phyloP scores from a whole-genome alignment of 2,797 vertebrate genomes.

The Poeciliopsis turneri region DNA sequence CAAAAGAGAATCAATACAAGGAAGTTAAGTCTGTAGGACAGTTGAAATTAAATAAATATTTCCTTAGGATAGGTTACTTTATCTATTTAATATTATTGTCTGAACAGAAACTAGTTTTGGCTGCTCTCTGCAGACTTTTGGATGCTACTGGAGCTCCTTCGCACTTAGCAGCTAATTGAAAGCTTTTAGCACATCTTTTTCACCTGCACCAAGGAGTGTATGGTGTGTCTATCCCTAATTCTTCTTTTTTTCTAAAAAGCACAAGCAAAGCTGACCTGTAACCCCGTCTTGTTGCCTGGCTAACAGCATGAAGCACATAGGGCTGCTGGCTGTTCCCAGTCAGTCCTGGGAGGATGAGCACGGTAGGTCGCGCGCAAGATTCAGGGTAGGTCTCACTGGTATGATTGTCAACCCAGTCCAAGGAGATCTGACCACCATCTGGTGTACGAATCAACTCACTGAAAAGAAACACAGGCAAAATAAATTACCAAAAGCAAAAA shows the following conservation, averaged over 20 bases:
- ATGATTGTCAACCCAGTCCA: constrained; percentile 84
- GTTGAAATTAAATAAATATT: not conserved
- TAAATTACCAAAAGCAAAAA: not conserved
- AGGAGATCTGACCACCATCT: constrained; percentile 86
- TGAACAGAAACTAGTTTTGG: not conserved
- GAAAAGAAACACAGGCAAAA: constrained; percentile 4
- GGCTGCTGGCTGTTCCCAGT: constrained; percentile 83
- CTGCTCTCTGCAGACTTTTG: not conserved
- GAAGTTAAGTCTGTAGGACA: not conserved
- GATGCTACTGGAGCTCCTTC: too few species aligned
- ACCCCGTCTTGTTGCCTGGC: constrained; percentile 73
- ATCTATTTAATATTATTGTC: not conserved
- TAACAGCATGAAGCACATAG: constrained; percentile 81
- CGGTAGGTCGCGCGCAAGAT: constrained; percentile 75
- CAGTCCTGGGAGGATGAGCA: constrained; percentile 86
- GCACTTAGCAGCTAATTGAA: not conserved
- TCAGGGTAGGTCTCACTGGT: constrained; percentile 63
- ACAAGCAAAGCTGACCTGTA: constrained; percentile 76
- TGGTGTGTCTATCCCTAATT: not conserved
- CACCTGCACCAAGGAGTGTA: not conserved
- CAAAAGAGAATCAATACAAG: constrained; percentile 19
- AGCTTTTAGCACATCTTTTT: not conserved
- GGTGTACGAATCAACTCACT: constrained; percentile 82
- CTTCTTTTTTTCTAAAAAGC: not conserved
- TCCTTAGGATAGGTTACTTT: not conserved